Evolutionary conservation across 2,797 vertebrate genomes (phyloP).

Genomic region (Poecilia gillii): DNA sequence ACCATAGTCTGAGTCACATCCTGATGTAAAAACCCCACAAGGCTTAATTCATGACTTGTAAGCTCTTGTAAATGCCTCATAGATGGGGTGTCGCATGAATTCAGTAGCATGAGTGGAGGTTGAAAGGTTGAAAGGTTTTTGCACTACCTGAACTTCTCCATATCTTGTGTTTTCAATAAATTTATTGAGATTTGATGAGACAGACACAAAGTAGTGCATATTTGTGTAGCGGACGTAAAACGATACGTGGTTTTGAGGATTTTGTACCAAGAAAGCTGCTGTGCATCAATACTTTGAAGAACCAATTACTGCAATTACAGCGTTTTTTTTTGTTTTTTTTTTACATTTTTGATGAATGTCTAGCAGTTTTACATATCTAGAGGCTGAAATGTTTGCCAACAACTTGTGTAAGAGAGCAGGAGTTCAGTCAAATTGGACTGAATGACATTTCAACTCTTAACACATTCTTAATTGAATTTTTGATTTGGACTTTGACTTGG

Average conservation of each 20-base stretch:
- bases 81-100: constrained; percentile 23
- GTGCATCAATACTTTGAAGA: neutral
- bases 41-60: constrained; percentile 12
- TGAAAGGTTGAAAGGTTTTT: constrained; percentile 3
- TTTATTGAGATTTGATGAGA: neutral
- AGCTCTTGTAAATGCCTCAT: constrained; percentile 16
- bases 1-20: constrained; percentile 1
- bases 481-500: neutral
- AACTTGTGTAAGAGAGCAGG: neutral
- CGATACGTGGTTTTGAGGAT: no score
- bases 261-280: no score
- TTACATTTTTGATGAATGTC: neutral
- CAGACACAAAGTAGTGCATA: neutral
- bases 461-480: neutral
- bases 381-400: neutral
- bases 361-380: neutral
- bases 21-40: constrained; percentile 11
- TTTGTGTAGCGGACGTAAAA: neutral
- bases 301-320: neutral
- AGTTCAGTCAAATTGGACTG: neutral
- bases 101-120: constrained; percentile 16
- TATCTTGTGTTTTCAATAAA: neutral
- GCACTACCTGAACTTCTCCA: neutral
- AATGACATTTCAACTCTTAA: neutral
- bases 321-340: no score